Percentiles rank a stretch among this genome's conserved stretches.
These are phyloP conservation scores for Tubulanus polymorphus DNA, from an alignment of 2,888 invertebrate genomes.

Conservation along the genomic window DNA sequence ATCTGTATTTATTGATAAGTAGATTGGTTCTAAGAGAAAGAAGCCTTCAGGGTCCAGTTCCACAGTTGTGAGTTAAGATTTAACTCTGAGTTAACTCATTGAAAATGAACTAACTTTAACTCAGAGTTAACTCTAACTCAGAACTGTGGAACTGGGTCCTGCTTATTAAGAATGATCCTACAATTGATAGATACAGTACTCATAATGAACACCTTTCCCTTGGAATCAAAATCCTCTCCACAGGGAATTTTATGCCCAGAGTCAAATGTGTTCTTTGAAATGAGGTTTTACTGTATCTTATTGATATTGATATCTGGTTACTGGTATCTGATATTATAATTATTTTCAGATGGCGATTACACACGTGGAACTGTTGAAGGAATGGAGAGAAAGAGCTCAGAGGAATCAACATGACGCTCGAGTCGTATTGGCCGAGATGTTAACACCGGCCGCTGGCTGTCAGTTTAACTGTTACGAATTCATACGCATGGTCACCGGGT, in stretches of 20 bases:
- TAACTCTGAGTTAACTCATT: too few species aligned
- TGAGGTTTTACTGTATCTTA: neutral
- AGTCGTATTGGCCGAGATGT: conserved; percentile 50
- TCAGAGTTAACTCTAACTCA: too few species aligned
- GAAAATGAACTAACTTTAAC: too few species aligned
- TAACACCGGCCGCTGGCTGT: conserved; percentile 43
- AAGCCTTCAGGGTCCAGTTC: too few species aligned
- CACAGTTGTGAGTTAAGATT: too few species aligned
- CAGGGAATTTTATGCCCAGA: too few species aligned
- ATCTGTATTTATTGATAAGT: too few species aligned
- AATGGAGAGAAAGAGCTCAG: conserved; percentile 42
- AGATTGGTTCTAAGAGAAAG: too few species aligned
- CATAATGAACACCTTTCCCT: too few species aligned
- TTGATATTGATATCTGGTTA: neutral
- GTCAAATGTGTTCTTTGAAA: neutral
- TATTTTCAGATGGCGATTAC: conserved; percentile 31
- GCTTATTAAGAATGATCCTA: too few species aligned
- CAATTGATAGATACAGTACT: too few species aligned
- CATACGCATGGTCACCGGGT: conserved; percentile 46
- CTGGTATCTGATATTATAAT: neutral
- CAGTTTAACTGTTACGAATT: conserved; percentile 47
- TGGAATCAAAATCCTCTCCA: neutral
- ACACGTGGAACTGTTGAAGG: conserved; percentile 23
- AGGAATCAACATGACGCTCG: conserved; percentile 42
- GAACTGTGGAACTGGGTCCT: too few species aligned